Percentiles rank a stretch among this genome's conserved stretches.
phyloP scores from a whole-genome alignment of 2,797 vertebrate genomes.

The Limnodromus scolopaceus region DNA sequence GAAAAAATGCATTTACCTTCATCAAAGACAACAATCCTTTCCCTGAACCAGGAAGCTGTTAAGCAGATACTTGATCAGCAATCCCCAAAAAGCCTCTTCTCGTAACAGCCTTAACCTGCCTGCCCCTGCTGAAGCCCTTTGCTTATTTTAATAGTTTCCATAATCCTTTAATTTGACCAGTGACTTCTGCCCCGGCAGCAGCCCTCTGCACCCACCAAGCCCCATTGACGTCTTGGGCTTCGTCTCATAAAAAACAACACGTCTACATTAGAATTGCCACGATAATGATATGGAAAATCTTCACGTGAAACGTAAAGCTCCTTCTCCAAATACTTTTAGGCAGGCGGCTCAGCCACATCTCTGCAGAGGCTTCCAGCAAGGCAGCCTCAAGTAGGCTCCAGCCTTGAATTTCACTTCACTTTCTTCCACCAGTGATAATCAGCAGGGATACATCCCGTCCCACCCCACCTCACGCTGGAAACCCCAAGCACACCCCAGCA shows the following conservation, averaged over 20 bases:
- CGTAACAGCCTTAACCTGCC: background rate
- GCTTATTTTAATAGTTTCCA: slow-evolving; percentile 11
- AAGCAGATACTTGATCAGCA: background rate
- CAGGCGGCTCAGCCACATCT: background rate
- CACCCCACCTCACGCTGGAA: background rate
- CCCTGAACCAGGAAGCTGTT: background rate
- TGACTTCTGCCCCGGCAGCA: background rate
- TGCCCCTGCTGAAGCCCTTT: background rate
- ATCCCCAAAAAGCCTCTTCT: background rate
- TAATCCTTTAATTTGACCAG: background rate
- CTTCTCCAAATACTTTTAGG: background rate
- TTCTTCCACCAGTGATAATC: background rate
- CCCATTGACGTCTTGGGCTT: background rate
- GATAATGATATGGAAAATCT: background rate
- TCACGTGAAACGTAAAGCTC: background rate
- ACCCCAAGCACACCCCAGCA: background rate
- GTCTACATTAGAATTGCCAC: background rate
- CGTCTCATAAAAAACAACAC: background rate
- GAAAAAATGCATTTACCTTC: background rate
- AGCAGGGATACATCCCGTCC: background rate
- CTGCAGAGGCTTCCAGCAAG: background rate
- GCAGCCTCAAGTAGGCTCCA: background rate
- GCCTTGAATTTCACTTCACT: background rate
- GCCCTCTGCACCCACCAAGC: background rate
- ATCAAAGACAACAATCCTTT: background rate